Conservation (phyloP, 2,113 vertebrate species). For the Anhinga rufa region DNA sequence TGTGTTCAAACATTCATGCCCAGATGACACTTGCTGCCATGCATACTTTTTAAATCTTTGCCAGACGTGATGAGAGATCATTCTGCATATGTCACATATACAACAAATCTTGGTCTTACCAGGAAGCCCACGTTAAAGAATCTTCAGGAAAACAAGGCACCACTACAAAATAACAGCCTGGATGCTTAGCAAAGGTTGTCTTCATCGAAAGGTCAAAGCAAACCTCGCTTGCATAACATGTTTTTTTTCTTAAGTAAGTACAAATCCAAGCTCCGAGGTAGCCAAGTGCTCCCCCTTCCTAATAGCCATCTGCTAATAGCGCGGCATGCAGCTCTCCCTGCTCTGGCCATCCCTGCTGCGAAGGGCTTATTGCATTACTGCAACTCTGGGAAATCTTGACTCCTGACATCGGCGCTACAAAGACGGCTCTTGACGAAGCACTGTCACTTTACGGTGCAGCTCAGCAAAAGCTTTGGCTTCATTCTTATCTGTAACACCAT, state of each 20-base stretch:
- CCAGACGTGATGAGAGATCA: neutral
- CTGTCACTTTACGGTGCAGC: neutral
- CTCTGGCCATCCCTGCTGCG: neutral
- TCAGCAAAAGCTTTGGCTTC: neutral
- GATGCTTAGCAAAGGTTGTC: neutral
- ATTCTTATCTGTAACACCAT: neutral
- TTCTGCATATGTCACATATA: neutral
- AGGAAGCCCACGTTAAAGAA: neutral
- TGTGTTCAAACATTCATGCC: neutral
- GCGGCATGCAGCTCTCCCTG: fast-evolving
- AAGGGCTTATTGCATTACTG: neutral
- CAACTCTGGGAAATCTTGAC: neutral
- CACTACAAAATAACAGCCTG: neutral
- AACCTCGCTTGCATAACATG: neutral
- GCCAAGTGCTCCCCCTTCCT: neutral
- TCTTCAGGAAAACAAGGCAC: neutral
- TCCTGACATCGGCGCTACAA: neutral
- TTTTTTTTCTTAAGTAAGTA: neutral
- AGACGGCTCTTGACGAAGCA: neutral
- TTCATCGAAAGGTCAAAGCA: constrained; percentile 1
- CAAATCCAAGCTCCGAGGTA: neutral
- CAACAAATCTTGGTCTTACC: neutral
- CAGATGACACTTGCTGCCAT: neutral
- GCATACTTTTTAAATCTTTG: neutral
- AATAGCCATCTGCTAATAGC: neutral